These are phyloP conservation scores for Aspidiotus destructor DNA, from an alignment of 2,888 invertebrate species.

Conservation along the genomic window DNA sequence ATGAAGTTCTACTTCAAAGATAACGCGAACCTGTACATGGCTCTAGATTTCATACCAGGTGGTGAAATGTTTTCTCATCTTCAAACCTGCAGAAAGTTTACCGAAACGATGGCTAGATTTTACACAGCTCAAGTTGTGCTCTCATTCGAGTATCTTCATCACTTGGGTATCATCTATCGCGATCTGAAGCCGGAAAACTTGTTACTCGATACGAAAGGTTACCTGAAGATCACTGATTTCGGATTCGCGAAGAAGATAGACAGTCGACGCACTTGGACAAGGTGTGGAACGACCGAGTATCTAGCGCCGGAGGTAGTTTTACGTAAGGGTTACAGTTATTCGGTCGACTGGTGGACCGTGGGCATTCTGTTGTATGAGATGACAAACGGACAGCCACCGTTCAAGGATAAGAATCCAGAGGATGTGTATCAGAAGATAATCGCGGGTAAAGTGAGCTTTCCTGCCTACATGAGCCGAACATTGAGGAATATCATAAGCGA, in stretches of 20 bases:
- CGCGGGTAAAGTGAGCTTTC: slow-evolving; percentile 23
- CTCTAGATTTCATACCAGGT: slow-evolving; percentile 26
- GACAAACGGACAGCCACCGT: slow-evolving; percentile 30
- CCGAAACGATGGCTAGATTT: slow-evolving; percentile 26
- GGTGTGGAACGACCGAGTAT: slow-evolving; percentile 28
- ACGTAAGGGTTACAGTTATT: slow-evolving; percentile 26
- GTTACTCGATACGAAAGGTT: slow-evolving; percentile 24
- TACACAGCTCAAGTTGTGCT: slow-evolving; percentile 27
- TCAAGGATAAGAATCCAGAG: slow-evolving; percentile 28
- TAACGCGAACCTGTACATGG: slow-evolving; percentile 26
- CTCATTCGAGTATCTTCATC: slow-evolving; percentile 26
- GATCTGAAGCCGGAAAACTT: slow-evolving; percentile 25
- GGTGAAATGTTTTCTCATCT: slow-evolving; percentile 29
- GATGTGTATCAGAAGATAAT: slow-evolving; percentile 24
- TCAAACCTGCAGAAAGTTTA: slow-evolving; percentile 19
- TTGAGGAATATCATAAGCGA: slow-evolving; percentile 18
- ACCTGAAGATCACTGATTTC: slow-evolving; percentile 26
- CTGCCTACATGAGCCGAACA: slow-evolving; percentile 18
- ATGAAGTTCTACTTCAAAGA: slow-evolving; percentile 26
- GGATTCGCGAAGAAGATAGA: slow-evolving; percentile 29
- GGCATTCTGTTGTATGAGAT: slow-evolving; percentile 27
- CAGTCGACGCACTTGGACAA: slow-evolving; percentile 25
- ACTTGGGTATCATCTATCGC: slow-evolving; percentile 25
- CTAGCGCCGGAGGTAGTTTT: slow-evolving; percentile 23
- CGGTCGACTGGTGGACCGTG: slow-evolving; percentile 30